Base-by-base conservation (phyloP, 2,888 invertebrate species). In the Mimachlamys varia region DNA sequence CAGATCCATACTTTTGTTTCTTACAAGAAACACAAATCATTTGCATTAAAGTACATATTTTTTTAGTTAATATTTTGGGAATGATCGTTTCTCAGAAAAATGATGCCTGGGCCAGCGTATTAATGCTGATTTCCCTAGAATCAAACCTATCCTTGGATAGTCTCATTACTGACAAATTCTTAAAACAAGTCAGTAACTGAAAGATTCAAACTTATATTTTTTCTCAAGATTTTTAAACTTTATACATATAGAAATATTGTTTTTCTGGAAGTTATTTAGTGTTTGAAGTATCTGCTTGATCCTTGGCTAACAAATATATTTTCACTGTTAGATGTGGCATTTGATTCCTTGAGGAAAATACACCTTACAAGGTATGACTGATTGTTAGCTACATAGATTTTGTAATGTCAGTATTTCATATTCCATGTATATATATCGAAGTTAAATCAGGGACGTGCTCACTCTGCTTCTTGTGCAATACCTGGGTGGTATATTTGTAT, bases 401-500 rank as follows among this genome's bases (percentile, higher is more conserved):
- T 76, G 76, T 27, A 15, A 76, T 76, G 76, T 76, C 12, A 10
- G 76, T 76, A 27, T 76, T n/a, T 76, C 27, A 33, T 76, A 33
- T 76, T 76, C 33, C 19, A 76, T 76, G 76, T 53, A n/a, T 53
- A n/a, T 53, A 44, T 44, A 17, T 88, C 88, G 27, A 88, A 88
- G 50, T 55, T 44, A 88, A 88, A 88, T 88, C 88, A 88, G 88
- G 88, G 88, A 88, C 50, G 53, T 88, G 88, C 88, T 88, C 88
- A 88, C 50, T 76, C 50, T 33, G 88, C 88, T 88, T 88, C 33
- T 88, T 88, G 88, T 88, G 88, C 88, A 88, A 88, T 88, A 76
- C 76, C 76, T 76, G 76, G 76, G 76, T 33, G 76, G 76, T 76
- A 76, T 76, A 76, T 76, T 76, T 76, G 76, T 76, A 33, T 76